These are phyloP conservation scores for Hanleya hanleyi DNA, from an alignment of 2,888 invertebrate genomes.

Conservation along the genomic window DNA sequence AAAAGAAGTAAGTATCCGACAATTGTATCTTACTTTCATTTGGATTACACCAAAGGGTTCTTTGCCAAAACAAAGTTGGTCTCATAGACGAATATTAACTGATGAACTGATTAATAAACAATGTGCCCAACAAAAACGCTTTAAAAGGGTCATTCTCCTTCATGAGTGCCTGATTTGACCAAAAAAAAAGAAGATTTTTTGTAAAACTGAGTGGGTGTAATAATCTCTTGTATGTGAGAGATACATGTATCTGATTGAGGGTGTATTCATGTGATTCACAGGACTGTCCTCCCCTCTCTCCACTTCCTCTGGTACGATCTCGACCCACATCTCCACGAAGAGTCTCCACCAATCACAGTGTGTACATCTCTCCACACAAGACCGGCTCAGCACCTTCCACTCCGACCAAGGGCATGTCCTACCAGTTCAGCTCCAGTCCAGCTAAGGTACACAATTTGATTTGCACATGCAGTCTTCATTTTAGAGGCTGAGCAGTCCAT, in stretches of 20 bases:
- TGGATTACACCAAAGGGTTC: background rate
- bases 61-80: too few relatives aligned
- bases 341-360: conserved; percentile 77
- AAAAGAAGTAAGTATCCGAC: conserved; percentile 47
- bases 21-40: background rate
- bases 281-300: conserved; percentile 79
- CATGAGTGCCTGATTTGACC: too few relatives aligned
- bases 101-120: too few relatives aligned
- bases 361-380: conserved; percentile 77
- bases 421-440: conserved; percentile 90
- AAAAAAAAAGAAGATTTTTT: too few relatives aligned
- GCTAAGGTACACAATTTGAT: conserved; percentile 88
- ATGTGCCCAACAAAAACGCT: too few relatives aligned
- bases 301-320: conserved; percentile 80
- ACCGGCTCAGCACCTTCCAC: conserved; percentile 63
- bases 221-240: too few relatives aligned
- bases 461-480: too few relatives aligned
- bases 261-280: conserved; percentile 37
- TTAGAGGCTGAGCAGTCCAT: too few relatives aligned
- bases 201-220: too few relatives aligned
- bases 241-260: too few relatives aligned
- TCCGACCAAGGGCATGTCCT: conserved; percentile 77
- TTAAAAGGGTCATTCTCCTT: too few relatives aligned
- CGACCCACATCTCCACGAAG: conserved; percentile 78
- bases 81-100: too few relatives aligned